Base-by-base conservation (phyloP, 2,888 invertebrate species). In the Caenorhabditis afra region DNA sequence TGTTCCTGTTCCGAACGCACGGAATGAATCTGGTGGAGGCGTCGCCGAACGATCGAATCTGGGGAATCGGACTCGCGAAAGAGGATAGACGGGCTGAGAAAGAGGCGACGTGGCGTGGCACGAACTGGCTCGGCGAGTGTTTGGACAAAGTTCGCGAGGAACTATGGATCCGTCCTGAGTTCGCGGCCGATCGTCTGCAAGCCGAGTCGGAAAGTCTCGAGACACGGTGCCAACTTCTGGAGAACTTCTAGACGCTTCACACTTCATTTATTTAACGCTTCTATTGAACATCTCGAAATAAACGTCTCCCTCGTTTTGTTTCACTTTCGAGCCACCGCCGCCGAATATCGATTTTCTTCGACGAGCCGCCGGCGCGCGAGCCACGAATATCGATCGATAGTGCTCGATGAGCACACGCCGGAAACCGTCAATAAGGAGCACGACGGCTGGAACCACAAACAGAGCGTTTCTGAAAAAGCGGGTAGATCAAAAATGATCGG, bases 261-360 rank as follows among this genome's bases (percentile, higher is more conserved):
- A 20, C 7, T 29, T 29, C 7, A 29, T 29, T 29, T 3, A 29
- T 29, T 29, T 29, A 3, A 7, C 29, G 29, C 39, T 57, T n/a
- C 68, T 76, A n/a, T 76, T 66, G 37, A 76, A 76, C 76, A 76
- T 76, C 35, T 61, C 64, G 29, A 76, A 76, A 58, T 76, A 76
- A 12, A 76, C 22, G 50, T 76, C 76, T 16, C 76, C 76, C 14
- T 55, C 68, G 35, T 65, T 74, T 44, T 45, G 20, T 1, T 16
- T 10, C n/a, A n/a, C 22, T 11, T 16, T 16, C 1, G 1, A 12
- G 10, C 12, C 10, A 45, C 66, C 8, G 61, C 18, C 53, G 12
- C 39, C 29, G n/a, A 75, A 75, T 20, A 76, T 62, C 14, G 76
- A 76, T 37, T 45, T 62, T 44, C 66, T 35, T 10, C 67, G 39